Evolutionary conservation across 2,113 vertebrate genomes (phyloP).

Genomic region (Cyrtonyx montezumae): DNA sequence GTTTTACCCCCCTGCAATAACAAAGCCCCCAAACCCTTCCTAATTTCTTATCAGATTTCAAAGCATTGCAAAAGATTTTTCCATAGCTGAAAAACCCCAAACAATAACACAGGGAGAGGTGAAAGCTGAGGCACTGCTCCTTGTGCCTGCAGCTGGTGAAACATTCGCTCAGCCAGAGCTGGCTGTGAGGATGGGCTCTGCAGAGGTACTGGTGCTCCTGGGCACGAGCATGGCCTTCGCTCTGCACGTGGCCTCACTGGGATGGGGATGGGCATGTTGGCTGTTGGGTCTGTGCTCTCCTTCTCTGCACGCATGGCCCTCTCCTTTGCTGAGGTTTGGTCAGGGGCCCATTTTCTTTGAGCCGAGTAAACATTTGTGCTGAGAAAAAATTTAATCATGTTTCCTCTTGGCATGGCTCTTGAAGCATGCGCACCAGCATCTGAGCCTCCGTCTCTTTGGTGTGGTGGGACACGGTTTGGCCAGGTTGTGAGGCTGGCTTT

Average conservation of each 20-base stretch:
- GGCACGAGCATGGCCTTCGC: accelerated
- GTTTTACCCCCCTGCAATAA: conserved; percentile 25
- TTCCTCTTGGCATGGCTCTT: not conserved
- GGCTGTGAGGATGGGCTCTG: not conserved
- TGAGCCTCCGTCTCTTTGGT: accelerated
- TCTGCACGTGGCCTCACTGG: accelerated
- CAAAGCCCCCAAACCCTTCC: conserved; percentile 8
- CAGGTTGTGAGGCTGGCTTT: accelerated
- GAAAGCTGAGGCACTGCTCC: conserved; percentile 22
- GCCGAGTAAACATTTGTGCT: conserved; percentile 34
- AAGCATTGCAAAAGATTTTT: conserved; percentile 55
- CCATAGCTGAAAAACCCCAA: conserved; percentile 54
- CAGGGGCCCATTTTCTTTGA: not conserved
- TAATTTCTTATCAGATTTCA: conserved; percentile 51
- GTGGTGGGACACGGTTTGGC: not conserved
- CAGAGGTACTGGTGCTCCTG: accelerated
- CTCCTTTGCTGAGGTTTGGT: not conserved
- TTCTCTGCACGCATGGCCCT: accelerated
- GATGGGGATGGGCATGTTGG: not conserved
- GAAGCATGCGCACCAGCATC: not conserved
- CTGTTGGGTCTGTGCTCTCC: not conserved
- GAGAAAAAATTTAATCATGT: conserved; percentile 29
- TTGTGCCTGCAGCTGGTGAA: not conserved
- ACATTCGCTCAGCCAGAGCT: not conserved
- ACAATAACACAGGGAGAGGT: conserved; percentile 35